Percentiles rank a stretch among this genome's conserved stretches.
phyloP scores from a whole-genome alignment of 2,113 vertebrate genomes.

The Cinclus cinclus region DNA sequence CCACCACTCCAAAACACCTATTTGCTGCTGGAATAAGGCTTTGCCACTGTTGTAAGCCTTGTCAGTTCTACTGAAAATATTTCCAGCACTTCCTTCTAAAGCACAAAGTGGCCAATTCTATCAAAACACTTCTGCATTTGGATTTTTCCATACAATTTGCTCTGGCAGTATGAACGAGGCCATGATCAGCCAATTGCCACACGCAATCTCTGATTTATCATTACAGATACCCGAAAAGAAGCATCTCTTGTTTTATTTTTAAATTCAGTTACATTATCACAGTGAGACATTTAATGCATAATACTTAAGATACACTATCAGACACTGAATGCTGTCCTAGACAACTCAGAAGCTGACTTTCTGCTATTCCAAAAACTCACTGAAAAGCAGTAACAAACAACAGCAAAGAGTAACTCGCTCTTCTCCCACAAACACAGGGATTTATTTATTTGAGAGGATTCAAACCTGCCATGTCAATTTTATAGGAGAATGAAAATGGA shows the following conservation, averaged over 20 bases:
- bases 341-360: neutral
- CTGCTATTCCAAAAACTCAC: neutral
- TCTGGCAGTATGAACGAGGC: neutral
- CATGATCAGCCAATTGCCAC: neutral
- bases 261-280: neutral
- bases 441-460: neutral
- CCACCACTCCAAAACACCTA: neutral
- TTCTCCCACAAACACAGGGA: neutral
- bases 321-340: neutral
- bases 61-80: neutral
- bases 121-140: neutral
- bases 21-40: neutral
- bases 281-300: neutral
- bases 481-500: constrained; percentile 10
- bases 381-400: neutral
- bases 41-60: neutral
- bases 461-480: neutral
- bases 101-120: neutral
- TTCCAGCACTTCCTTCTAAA: neutral
- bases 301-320: neutral
- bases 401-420: neutral
- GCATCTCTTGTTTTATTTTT: neutral
- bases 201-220: neutral
- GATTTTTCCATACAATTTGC: neutral
- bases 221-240: neutral